These are phyloP conservation scores for Diplodus puntazzo DNA, from an alignment of 2,797 vertebrate species.

Conservation along the genomic window DNA sequence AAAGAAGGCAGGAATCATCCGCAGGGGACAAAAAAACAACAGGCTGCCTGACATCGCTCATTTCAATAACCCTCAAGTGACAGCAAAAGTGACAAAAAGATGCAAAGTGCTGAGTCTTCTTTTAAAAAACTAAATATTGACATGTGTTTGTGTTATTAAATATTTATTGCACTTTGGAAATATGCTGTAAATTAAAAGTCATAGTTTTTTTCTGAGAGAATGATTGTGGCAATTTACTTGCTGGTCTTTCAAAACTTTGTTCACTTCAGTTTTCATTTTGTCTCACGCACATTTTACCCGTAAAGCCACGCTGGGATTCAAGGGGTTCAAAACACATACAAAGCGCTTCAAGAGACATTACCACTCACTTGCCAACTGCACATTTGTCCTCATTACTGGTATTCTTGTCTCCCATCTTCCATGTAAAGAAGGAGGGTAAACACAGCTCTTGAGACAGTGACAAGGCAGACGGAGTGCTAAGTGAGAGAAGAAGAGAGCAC, in stretches of 20 bases:
- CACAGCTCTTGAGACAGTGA: slow-evolving; percentile 52
- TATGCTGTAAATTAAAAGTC: background rate
- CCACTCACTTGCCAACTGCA: slow-evolving; percentile 20
- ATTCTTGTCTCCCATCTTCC: slow-evolving; percentile 12
- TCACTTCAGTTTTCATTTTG: background rate
- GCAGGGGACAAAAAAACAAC: slow-evolving; percentile 61
- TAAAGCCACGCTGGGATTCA: background rate
- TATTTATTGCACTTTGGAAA: background rate
- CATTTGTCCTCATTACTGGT: slow-evolving; percentile 29
- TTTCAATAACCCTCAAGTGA: slow-evolving; percentile 52
- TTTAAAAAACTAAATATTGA: slow-evolving; percentile 13
- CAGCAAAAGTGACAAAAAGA: slow-evolving; percentile 24
- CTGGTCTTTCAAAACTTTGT: slow-evolving; percentile 18
- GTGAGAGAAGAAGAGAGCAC: slow-evolving; percentile 35
- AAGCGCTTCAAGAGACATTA: slow-evolving; percentile 29
- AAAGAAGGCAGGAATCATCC: slow-evolving; percentile 65
- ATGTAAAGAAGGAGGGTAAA: slow-evolving; percentile 31
- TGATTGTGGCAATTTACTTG: background rate
- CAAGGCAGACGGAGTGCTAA: slow-evolving; percentile 15
- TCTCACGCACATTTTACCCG: background rate
- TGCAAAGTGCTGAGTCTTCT: slow-evolving; percentile 10
- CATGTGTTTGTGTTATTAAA: slow-evolving; percentile 5
- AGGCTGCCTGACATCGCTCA: slow-evolving; percentile 55
- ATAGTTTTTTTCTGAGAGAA: background rate
- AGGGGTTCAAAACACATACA: background rate